These are phyloP conservation scores for Pseudomyrmex concolor DNA, from an alignment of 1,140 invertebrate genomes.

Conservation along the genomic window DNA sequence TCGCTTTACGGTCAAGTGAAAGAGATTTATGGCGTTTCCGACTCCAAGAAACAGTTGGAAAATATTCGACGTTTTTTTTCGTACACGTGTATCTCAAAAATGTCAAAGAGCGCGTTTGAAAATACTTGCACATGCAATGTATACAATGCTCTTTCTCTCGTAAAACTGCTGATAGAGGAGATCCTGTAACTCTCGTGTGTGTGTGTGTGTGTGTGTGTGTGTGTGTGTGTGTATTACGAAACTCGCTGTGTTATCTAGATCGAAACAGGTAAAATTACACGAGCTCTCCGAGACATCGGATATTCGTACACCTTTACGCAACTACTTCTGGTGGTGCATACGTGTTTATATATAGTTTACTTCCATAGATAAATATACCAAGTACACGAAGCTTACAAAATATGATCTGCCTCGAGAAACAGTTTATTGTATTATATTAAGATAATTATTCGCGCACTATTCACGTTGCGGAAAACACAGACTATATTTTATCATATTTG, in stretches of 20 bases:
- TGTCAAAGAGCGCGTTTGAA: slow-evolving; percentile 1
- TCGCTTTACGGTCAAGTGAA: slow-evolving; percentile 35
- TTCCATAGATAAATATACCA: too few species aligned
- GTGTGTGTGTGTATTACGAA: not conserved
- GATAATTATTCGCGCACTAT: too few species aligned
- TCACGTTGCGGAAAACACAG: too few species aligned
- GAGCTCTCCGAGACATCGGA: not conserved
- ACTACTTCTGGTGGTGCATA: not conserved
- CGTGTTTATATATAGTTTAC: too few species aligned
- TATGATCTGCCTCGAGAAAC: too few species aligned
- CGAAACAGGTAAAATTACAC: not conserved
- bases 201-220: not conserved
- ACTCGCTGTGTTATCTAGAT: not conserved
- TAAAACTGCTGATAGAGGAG: slow-evolving; percentile 14
- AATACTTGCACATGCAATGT: not conserved
- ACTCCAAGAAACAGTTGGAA: not conserved
- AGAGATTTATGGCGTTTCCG: slow-evolving; percentile 31
- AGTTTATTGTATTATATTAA: too few species aligned
- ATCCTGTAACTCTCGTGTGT: not conserved
- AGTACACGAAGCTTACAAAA: too few species aligned
- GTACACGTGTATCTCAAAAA: not conserved
- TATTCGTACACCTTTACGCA: not conserved
- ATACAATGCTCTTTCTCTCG: slow-evolving; percentile 11
- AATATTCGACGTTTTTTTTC: slow-evolving; percentile 19
- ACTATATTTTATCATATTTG: too few species aligned